These are phyloP conservation scores for Tipula lateralis DNA, from an alignment of 2,888 invertebrate species.

Conservation along the genomic window DNA sequence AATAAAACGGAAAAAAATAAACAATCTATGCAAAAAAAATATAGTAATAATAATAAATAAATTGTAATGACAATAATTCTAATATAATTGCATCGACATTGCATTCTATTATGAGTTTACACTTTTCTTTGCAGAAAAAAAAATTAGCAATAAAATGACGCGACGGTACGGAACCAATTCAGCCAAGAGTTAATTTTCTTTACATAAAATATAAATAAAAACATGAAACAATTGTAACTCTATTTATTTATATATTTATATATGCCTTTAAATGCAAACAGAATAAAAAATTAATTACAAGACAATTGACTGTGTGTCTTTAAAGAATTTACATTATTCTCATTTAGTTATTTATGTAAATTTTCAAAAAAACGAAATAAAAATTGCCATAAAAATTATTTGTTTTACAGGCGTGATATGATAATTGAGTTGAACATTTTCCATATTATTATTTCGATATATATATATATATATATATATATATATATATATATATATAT, in stretches of 20 bases:
- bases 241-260: background rate
- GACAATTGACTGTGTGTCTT: slow-evolving; percentile 19
- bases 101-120: slow-evolving; percentile 8
- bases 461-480: too few species aligned
- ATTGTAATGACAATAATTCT: background rate
- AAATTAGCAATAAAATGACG: slow-evolving; percentile 1
- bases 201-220: background rate
- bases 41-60: background rate
- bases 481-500: too few species aligned
- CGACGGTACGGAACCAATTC: slow-evolving; percentile 24
- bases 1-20: too few species aligned
- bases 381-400: background rate
- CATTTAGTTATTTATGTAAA: background rate
- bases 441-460: background rate
- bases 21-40: background rate
- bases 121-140: background rate
- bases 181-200: background rate
- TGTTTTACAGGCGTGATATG: slow-evolving; percentile 11
- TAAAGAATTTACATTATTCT: slow-evolving; percentile 11
- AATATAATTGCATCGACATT: background rate
- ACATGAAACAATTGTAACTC: slow-evolving; percentile 19
- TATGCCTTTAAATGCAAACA: slow-evolving; percentile 9
- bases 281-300: slow-evolving; percentile 19
- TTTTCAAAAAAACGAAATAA: background rate
- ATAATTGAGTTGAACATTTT: background rate